phyloP scores from a whole-genome alignment of 2,113 vertebrate genomes.

The Nibea coibor region DNA sequence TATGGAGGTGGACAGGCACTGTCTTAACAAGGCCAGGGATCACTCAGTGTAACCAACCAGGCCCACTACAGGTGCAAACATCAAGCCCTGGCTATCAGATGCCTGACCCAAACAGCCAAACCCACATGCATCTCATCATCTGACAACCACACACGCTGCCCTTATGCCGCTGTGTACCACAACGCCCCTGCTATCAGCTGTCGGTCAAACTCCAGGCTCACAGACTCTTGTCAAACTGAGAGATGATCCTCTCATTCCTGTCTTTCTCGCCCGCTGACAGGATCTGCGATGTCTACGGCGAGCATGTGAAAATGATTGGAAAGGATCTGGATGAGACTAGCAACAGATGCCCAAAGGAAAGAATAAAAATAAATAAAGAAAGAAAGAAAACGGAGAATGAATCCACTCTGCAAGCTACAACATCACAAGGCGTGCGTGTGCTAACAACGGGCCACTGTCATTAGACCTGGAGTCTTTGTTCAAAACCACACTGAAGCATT shows the following conservation, averaged over 20 bases:
- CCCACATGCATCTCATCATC: constrained; percentile 56
- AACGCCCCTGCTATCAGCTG: constrained; percentile 58
- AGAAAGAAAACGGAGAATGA: constrained; percentile 38
- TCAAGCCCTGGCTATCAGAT: constrained; percentile 45
- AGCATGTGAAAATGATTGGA: constrained; percentile 27
- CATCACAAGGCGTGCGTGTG: constrained; percentile 60
- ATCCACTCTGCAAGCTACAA: constrained; percentile 56
- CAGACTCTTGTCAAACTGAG: constrained; percentile 50
- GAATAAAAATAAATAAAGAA: constrained; percentile 6
- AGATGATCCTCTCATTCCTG: constrained; percentile 57
- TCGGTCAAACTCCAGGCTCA: constrained; percentile 59
- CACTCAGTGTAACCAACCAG: constrained; percentile 23
- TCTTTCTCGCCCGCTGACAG: constrained; percentile 45
- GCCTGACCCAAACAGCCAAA: constrained; percentile 43
- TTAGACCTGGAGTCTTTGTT: constrained; percentile 76
- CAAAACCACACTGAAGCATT: constrained; percentile 72
- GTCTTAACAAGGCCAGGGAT: constrained; percentile 34
- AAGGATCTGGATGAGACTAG: constrained; percentile 15
- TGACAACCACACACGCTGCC: constrained; percentile 48
- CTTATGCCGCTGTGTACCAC: constrained; percentile 28
- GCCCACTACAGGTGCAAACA: constrained; percentile 34
- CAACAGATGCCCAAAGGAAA: constrained; percentile 10
- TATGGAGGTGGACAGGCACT: constrained; percentile 26
- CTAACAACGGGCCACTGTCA: constrained; percentile 67
- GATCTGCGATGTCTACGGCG: background rate